A percentile compares a stretch with the other conserved stretches of the same genome.
phyloP scores from a whole-genome alignment of 2,888 invertebrate genomes.

The Cephus runcator region DNA sequence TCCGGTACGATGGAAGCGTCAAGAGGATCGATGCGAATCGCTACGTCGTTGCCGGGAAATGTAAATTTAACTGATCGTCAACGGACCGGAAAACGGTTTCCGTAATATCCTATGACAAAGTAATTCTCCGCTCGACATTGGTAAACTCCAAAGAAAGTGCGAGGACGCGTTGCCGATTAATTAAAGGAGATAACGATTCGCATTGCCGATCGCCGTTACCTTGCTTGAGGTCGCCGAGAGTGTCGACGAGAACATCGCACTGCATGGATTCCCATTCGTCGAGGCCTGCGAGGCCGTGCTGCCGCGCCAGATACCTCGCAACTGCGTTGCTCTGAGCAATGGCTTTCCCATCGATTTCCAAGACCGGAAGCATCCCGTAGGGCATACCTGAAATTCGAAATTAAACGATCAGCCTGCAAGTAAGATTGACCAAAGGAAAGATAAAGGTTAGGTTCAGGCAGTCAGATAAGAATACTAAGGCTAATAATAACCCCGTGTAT shows the following conservation, averaged over 20 bases:
- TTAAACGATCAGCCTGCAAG: neutral
- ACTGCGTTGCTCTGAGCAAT: slow-evolving; percentile 71
- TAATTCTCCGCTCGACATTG: neutral
- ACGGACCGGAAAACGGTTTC: neutral
- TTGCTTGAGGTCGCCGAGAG: slow-evolving; percentile 68
- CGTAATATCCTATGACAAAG: neutral
- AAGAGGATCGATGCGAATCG: neutral
- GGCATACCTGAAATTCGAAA: slow-evolving; percentile 66
- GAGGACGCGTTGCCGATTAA: neutral
- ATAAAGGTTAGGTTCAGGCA: neutral
- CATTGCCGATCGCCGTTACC: slow-evolving; percentile 52
- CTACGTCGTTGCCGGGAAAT: neutral
- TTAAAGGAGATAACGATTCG: neutral
- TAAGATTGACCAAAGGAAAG: neutral
- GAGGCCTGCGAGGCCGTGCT: slow-evolving; percentile 68
- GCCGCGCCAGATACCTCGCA: slow-evolving; percentile 69
- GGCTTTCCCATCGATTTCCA: slow-evolving; percentile 71
- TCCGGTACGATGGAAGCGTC: neutral
- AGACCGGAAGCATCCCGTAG: slow-evolving; percentile 70
- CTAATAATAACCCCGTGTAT: neutral
- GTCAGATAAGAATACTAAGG: neutral
- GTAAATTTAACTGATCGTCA: neutral
- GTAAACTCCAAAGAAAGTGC: neutral
- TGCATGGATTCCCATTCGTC: slow-evolving; percentile 70
- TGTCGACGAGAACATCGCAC: slow-evolving; percentile 70